Base-by-base conservation (phyloP, 2,888 invertebrate genomes). In the Plebejus melissa region DNA sequence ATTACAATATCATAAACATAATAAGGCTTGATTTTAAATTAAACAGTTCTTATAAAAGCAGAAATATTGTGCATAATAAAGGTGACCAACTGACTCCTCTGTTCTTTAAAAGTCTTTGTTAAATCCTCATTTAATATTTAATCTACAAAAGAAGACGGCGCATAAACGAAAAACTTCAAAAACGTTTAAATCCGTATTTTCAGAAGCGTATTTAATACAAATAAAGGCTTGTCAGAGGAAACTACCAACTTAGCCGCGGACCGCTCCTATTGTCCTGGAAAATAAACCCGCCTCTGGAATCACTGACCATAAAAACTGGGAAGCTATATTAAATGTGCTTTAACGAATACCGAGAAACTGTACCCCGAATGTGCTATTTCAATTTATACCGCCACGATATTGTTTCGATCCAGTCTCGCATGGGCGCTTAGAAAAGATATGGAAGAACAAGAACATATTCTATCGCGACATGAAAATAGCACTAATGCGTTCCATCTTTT, bases 271-370 rank as follows among this genome's bases (percentile, higher is more conserved):
- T 86, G 84, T 86, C 81, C 82, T 81, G 83, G 83, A 86, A 87
- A 87, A 85, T 86, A 82, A 82, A 82, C 81, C 81, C 85, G 81
- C 83, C 83, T 87, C 83, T 28, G 80, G 82, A 83, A 84, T 80
- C 84, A 84, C 81, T 82, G 82, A 83, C 84, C 82, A 85, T 86
- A 86, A 87, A 85, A 86, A 86, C 83, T 82, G 41, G 28, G 74
- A 36, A 65, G 65, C 65, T 36, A 65, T 65, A 65, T 65, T 65
- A 65, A 65, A 65, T 36, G 36, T 16, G 32, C 60, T 65, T 28
- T 65, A 32, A 60, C 60, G 60, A 65, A 65, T 65, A 36, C 65
- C 13, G 65, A 36, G 65, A 36, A 65, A 65, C 36, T 65, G 58
- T 13, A 58, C 54, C 54, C 13, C 16, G 54, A 54, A 16, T 54